These are phyloP conservation scores for Temnothorax curvispinosus DNA, from an alignment of 1,140 invertebrate species.

Conservation along the genomic window DNA sequence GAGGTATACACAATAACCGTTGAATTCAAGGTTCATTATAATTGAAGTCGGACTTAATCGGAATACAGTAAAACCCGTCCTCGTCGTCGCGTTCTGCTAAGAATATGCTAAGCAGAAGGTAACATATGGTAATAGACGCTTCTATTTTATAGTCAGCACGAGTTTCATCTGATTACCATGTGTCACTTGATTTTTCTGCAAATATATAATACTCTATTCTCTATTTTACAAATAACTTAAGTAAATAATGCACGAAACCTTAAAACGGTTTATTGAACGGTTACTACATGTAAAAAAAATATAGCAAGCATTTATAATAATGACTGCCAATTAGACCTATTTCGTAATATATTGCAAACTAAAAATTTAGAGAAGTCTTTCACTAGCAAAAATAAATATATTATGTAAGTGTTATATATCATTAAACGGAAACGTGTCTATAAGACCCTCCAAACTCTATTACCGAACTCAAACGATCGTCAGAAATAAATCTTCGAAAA, in stretches of 20 bases:
- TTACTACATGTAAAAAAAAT: neutral
- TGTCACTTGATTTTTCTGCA: slow-evolving; percentile 55
- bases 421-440: neutral
- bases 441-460: neutral
- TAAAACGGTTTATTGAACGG: neutral
- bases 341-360: neutral
- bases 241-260: neutral
- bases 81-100: slow-evolving; percentile 48
- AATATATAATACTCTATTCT: slow-evolving; percentile 3
- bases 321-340: neutral
- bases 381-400: neutral
- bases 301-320: neutral
- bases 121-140: slow-evolving; percentile 52
- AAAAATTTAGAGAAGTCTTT: neutral
- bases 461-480: neutral
- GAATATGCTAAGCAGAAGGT: slow-evolving; percentile 39
- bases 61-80: slow-evolving; percentile 62
- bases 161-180: slow-evolving; percentile 32
- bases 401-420: neutral
- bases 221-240: neutral
- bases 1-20: slow-evolving; percentile 61
- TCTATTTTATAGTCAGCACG: slow-evolving; percentile 3
- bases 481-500: slow-evolving; percentile 62
- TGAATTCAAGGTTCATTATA: slow-evolving; percentile 71
- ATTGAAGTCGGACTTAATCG: slow-evolving; percentile 70